Evolutionary conservation across 64 coral and sea anemone genomes (phyloP).

Genomic region (Montipora efflorescens): DNA sequence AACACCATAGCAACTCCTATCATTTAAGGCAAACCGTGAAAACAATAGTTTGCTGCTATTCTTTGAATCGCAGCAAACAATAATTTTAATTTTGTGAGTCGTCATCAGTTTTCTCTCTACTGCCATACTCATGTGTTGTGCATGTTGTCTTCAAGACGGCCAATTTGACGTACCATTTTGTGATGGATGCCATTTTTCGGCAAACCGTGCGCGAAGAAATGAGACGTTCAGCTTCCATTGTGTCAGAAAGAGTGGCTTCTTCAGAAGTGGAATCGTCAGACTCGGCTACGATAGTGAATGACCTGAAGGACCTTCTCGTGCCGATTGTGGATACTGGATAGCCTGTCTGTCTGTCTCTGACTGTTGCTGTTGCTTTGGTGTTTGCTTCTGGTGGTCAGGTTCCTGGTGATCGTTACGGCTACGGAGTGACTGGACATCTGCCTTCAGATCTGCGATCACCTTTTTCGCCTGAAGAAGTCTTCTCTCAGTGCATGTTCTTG

Average conservation of each 20-base stretch:
- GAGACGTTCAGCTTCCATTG: background rate
- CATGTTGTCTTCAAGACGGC: background rate
- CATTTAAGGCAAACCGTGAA: no score
- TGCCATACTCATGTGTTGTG: background rate
- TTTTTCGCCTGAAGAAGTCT: background rate
- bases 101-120: background rate
- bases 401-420: no score
- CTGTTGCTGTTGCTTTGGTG: no score
- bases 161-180: background rate
- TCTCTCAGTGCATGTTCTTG: background rate
- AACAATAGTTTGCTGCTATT: no score
- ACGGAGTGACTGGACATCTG: background rate
- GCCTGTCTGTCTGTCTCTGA: no score
- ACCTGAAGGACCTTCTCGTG: no score
- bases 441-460: background rate
- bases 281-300: background rate
- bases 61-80: no score
- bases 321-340: no score
- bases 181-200: conserved; percentile 29
- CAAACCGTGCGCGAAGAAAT: conserved; percentile 33
- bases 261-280: conserved; percentile 19
- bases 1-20: no score
- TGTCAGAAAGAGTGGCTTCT: background rate
- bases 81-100: background rate
- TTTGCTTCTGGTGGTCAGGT: no score